phyloP scores from a whole-genome alignment of 2,888 invertebrate species.

The Eupsilia transversa region DNA sequence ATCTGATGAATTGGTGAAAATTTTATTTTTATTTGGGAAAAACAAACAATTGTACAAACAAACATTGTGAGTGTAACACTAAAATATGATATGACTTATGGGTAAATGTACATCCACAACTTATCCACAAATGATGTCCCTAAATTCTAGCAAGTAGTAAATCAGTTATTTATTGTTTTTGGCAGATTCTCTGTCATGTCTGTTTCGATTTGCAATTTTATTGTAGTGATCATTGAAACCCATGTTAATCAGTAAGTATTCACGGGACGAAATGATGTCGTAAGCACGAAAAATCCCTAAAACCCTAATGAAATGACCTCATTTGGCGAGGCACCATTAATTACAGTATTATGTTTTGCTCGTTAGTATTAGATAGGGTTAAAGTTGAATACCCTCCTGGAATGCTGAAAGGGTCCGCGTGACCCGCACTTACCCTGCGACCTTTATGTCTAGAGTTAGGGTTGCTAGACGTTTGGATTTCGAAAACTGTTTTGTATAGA shows the following conservation, averaged over 20 bases:
- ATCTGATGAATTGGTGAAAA: not conserved
- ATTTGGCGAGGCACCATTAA: slow-evolving; percentile 41
- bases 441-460: slow-evolving; percentile 47
- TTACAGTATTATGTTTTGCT: slow-evolving; percentile 59
- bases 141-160: too few relatives aligned
- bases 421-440: slow-evolving; percentile 61
- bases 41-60: too few relatives aligned
- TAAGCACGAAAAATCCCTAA: not conserved
- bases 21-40: too few relatives aligned
- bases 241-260: too few relatives aligned
- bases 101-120: too few relatives aligned
- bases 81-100: too few relatives aligned
- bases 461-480: slow-evolving; percentile 9
- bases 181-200: too few relatives aligned
- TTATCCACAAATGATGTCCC: too few relatives aligned
- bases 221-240: not conserved
- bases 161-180: too few relatives aligned
- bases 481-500: not conserved
- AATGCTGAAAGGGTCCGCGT: slow-evolving; percentile 56
- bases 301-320: slow-evolving; percentile 35
- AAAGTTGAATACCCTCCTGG: slow-evolving; percentile 53
- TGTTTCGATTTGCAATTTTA: too few relatives aligned
- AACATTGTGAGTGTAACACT: too few relatives aligned
- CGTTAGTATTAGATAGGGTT: slow-evolving; percentile 46
- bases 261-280: not conserved